Evolutionary conservation across 2,113 vertebrate genomes (phyloP), one percentile per base, ranked within the genome.

Genomic region (Colaptes auratus): DNA sequence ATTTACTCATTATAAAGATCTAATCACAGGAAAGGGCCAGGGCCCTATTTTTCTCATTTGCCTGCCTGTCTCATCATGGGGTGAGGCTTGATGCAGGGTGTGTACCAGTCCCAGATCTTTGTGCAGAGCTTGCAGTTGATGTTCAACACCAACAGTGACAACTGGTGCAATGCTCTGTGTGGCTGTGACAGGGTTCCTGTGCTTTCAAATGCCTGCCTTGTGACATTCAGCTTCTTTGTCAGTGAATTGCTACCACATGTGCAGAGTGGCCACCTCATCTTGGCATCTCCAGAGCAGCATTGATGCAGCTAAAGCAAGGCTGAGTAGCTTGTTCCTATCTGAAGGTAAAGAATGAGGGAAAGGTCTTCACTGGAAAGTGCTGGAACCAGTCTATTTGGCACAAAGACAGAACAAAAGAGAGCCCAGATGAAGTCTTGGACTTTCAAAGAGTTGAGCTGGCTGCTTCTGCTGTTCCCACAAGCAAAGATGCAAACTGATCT

Each of bases 1-100:
- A 96, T 95, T 96, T 93, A 87, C 94, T 71, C 69, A 74, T 82
- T 91, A 64, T 44, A 84, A 94, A 93, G 92, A 93, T 80, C 87
- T 95, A 93, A 96, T 85, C 87, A 55, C 92, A 92, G 84, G 75
- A 96, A 92, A 72, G 60, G 94, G 82, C 89, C 86, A 89, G 82
- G 75, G 82, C 84, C 87, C 72, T 91, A 82, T 89, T 89, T 92
- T 91, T 82, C 89, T 80, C 13, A 0, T 70, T 89, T 91, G 71
- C 76, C 82, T 92, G 89, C 59, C 77, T 95, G 86, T 82, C 91
- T 96, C 94, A 89, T 86, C 16, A 0, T 30, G 90, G 82, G 83
- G 92, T 84, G 91, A 94, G 92, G 89, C 81, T 87, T 81, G 35
- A 66, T 33, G 67, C 39, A 87, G 86, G 89, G 84, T 7, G 78